These are phyloP conservation scores for Choreutis nemorana DNA, from an alignment of 2,888 invertebrate species.

Conservation along the genomic window DNA sequence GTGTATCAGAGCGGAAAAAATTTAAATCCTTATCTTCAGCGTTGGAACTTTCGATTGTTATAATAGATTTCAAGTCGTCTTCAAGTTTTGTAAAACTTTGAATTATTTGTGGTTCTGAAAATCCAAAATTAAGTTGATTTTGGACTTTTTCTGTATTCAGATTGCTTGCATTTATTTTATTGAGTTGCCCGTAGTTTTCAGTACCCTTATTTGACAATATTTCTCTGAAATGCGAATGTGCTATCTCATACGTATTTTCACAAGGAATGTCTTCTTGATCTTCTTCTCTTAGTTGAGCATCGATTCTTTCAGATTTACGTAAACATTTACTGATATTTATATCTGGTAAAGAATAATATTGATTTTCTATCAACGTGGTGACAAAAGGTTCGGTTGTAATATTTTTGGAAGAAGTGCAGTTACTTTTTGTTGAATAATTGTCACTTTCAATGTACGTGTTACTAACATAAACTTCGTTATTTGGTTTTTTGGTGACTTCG, in stretches of 20 bases:
- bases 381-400: slow-evolving; percentile 59
- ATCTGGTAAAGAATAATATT: slow-evolving; percentile 76
- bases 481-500: slow-evolving; percentile 33
- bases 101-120: slow-evolving; percentile 35
- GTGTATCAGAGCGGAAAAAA: slow-evolving; percentile 39
- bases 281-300: slow-evolving; percentile 70
- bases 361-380: slow-evolving; percentile 68
- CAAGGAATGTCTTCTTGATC: slow-evolving; percentile 49
- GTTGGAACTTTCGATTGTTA: slow-evolving; percentile 52
- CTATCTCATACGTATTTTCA: slow-evolving; percentile 54
- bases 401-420: slow-evolving; percentile 48
- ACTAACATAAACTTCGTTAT: slow-evolving; percentile 44
- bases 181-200: slow-evolving; percentile 50
- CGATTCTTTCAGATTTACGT: slow-evolving; percentile 75
- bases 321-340: slow-evolving; percentile 74
- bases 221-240: slow-evolving; percentile 48
- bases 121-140: slow-evolving; percentile 30
- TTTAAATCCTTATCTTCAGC: slow-evolving; percentile 39
- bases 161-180: slow-evolving; percentile 29
- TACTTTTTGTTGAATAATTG: slow-evolving; percentile 39
- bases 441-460: slow-evolving; percentile 50
- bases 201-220: slow-evolving; percentile 36
- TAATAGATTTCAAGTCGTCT: slow-evolving; percentile 56
- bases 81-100: slow-evolving; percentile 49
- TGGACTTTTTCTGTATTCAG: slow-evolving; percentile 22